These are phyloP conservation scores for Lepus europaeus DNA, from an alignment of 2,113 vertebrate species.

Conservation along the genomic window DNA sequence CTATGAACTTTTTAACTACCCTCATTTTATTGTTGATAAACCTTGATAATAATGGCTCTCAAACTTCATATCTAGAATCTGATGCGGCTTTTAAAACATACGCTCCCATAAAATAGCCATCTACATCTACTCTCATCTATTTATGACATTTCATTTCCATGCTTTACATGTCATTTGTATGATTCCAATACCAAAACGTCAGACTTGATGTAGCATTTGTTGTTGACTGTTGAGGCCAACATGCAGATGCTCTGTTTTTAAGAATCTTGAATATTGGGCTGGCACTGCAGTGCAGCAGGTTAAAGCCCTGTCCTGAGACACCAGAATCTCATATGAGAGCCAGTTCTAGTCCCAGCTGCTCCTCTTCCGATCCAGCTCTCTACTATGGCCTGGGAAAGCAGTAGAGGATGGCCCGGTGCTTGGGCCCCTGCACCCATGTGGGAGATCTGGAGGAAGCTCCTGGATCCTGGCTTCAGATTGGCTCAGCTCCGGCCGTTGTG, in stretches of 20 bases:
- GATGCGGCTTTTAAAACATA: not conserved
- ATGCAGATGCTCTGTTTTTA: not conserved
- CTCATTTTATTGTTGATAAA: not conserved
- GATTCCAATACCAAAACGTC: constrained; percentile 1
- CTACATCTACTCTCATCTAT: not conserved
- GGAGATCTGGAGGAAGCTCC: too few relatives aligned
- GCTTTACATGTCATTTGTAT: not conserved
- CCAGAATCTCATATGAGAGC: too few relatives aligned
- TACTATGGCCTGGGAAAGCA: too few relatives aligned
- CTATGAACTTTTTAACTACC: not conserved
- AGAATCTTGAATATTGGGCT: not conserved
- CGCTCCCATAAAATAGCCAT: not conserved
- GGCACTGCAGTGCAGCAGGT: too few relatives aligned
- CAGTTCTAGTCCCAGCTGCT: too few relatives aligned
- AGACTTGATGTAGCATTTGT: not conserved
- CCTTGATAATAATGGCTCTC: not conserved
- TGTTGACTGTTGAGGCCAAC: constrained; percentile 12
- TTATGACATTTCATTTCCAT: not conserved
- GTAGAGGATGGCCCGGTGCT: too few relatives aligned
- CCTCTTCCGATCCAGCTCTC: too few relatives aligned
- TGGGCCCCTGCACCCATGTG: too few relatives aligned
- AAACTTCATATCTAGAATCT: not conserved
- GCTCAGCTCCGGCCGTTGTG: too few relatives aligned
- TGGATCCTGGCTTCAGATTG: too few relatives aligned
- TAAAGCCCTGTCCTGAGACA: too few relatives aligned